These are phyloP conservation scores for Lacerta bilineata DNA, from an alignment of 2,797 vertebrate species.

Conservation along the genomic window DNA sequence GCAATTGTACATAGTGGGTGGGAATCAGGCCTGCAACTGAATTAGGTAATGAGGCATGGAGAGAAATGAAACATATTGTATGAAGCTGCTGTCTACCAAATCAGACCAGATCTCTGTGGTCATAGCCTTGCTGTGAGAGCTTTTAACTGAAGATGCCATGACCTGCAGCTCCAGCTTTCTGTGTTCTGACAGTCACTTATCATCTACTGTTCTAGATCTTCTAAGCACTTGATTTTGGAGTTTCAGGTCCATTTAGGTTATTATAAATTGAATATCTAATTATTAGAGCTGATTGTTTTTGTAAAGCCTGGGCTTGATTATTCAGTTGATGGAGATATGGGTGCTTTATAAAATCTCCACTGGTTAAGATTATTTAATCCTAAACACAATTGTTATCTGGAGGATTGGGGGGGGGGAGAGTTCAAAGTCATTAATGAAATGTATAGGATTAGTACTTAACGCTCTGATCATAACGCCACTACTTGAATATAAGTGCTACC, in stretches of 20 bases:
- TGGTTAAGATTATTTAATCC: not conserved
- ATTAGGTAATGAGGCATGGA: not conserved
- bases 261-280: not conserved
- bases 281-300: not conserved
- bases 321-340: not conserved
- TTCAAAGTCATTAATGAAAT: not conserved
- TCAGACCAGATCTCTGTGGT: not conserved
- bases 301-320: not conserved
- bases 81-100: not conserved
- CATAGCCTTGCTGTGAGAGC: not conserved
- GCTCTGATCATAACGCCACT: not conserved
- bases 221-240: not conserved
- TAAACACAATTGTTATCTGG: not conserved
- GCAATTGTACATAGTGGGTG: not conserved
- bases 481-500: conserved; percentile 4
- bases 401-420: not conserved
- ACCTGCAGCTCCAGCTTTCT: not conserved
- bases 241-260: not conserved
- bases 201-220: not conserved
- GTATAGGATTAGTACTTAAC: not conserved
- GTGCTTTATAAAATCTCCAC: not conserved
- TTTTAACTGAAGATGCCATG: not conserved
- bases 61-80: not conserved
- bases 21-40: not conserved
- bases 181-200: not conserved